Conservation (phyloP, 2,797 vertebrate genomes). For the Glossophaga mutica region DNA sequence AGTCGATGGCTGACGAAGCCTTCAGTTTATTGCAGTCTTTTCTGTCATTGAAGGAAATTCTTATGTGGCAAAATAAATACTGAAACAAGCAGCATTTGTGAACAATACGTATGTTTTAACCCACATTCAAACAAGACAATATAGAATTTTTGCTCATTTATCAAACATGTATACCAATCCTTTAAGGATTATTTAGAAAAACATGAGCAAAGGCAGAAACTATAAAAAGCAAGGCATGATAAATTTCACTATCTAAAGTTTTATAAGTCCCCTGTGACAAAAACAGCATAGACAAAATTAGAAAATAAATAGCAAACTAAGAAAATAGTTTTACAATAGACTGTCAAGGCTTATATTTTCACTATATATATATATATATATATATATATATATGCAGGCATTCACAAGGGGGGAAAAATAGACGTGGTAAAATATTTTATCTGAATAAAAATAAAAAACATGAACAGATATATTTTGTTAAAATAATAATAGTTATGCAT, state of each 20-base stretch:
- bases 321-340: background rate
- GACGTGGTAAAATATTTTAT: background rate
- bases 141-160: background rate
- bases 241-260: background rate
- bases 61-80: background rate
- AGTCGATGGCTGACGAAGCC: background rate
- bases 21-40: background rate
- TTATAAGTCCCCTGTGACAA: background rate
- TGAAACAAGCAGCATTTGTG: background rate
- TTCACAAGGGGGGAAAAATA: background rate
- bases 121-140: background rate
- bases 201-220: background rate
- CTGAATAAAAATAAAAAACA: background rate
- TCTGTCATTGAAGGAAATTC: background rate
- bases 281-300: background rate
- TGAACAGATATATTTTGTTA: background rate
- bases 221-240: background rate
- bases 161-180: background rate
- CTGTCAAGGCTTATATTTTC: background rate
- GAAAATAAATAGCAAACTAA: background rate
- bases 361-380: background rate
- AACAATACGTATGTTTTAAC: background rate
- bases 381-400: no score
- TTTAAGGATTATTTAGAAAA: background rate
- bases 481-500: slow-evolving; percentile 8